Evolutionary conservation across 2,888 invertebrate genomes (phyloP).

Genomic region (Hirudinaria manillensis): DNA sequence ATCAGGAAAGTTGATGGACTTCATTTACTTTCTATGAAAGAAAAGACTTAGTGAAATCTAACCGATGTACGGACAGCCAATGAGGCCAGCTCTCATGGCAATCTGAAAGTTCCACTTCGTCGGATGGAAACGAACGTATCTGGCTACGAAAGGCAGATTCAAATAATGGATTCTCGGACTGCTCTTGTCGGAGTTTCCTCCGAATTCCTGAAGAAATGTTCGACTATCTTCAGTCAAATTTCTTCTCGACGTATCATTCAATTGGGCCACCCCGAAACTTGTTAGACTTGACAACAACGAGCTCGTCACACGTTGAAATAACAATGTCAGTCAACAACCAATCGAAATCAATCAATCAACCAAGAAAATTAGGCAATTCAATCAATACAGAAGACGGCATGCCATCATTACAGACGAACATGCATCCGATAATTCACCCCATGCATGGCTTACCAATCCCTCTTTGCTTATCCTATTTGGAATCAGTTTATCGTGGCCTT

Average conservation of each 20-base stretch:
- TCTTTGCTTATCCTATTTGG: conserved; percentile 14
- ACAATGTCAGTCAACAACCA: too few species aligned
- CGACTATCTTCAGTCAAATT: background rate
- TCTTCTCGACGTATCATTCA: background rate
- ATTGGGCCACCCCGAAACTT: background rate
- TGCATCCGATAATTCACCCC: background rate
- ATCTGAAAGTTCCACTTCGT: conserved; percentile 56
- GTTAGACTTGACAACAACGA: background rate
- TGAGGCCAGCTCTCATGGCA: conserved; percentile 56
- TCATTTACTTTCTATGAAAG: too few species aligned
- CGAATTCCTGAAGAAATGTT: conserved; percentile 47
- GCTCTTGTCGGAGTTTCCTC: conserved; percentile 58
- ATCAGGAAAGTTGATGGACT: too few species aligned
- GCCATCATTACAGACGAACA: background rate
- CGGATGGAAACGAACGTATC: conserved; percentile 57
- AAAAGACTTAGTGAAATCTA: background rate
- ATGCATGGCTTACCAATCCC: conserved; percentile 12
- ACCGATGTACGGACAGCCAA: conserved; percentile 57
- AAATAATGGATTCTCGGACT: conserved; percentile 57
- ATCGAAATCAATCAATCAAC: background rate
- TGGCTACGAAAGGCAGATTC: conserved; percentile 56
- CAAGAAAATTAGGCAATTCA: background rate
- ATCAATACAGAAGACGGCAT: too few species aligned
- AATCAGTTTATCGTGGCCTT: conserved; percentile 7
- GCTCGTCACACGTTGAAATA: too few species aligned